Conservation (phyloP, 1,140 invertebrate genomes). For the Tetranychus urticae region DNA sequence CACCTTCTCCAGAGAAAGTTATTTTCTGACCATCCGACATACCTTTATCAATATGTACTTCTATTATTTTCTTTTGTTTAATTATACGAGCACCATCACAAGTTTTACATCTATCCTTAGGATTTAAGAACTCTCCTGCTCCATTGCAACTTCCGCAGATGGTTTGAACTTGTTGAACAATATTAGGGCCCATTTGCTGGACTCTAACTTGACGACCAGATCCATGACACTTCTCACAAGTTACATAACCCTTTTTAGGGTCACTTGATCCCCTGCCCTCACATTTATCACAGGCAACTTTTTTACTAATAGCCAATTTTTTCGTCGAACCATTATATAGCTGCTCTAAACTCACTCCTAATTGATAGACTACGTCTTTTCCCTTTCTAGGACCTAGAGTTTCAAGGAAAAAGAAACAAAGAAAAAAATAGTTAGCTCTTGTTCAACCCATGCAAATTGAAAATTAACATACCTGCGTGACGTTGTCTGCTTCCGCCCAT, state of each 20-base stretch:
- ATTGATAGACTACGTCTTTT: constrained; percentile 82
- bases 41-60: constrained; percentile 93
- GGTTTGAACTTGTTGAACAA: constrained; percentile 87
- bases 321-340: constrained; percentile 84
- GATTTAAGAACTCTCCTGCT: constrained; percentile 40
- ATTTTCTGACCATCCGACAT: constrained; percentile 95
- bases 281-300: constrained; percentile 92
- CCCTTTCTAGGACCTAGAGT: constrained; percentile 39
- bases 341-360: constrained; percentile 79
- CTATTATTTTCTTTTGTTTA: constrained; percentile 76
- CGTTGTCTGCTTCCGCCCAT: constrained; percentile 31
- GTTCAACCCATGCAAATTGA: too few species aligned
- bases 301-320: constrained; percentile 85
- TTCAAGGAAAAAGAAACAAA: constrained; percentile 4
- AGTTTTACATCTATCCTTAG: constrained; percentile 71
- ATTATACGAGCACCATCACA: constrained; percentile 77
- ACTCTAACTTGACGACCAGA: constrained; percentile 71
- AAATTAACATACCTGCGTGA: background rate
- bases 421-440: background rate
- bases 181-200: constrained; percentile 74
- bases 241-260: constrained; percentile 21
- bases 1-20: constrained; percentile 77
- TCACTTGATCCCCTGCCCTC: constrained; percentile 39
- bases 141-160: constrained; percentile 69
- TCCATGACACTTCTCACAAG: constrained; percentile 65